Base-by-base conservation (phyloP, 2,113 vertebrate species). In the Calyptommatus sinebrachiatus region DNA sequence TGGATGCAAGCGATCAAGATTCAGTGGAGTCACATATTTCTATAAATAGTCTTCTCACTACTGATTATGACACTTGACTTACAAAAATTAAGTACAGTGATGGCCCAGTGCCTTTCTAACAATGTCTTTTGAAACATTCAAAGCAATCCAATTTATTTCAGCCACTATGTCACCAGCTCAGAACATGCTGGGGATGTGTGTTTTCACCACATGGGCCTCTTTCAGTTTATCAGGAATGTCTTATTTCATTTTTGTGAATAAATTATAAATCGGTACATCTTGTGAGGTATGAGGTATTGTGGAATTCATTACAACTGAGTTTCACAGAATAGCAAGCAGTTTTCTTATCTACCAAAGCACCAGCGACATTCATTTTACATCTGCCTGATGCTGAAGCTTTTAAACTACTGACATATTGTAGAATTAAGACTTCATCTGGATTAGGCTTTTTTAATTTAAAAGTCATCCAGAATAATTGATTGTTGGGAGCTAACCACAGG, bases 331-430 rank as follows among this genome's bases (percentile, higher is more conserved):
- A 68, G 41, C 3, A 87, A 71, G 46, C 70, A 82, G 78, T 10
- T 0, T 7, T 71, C 79, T 83, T 41, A 35, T 76, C 29, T 45
- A 84, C 10, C 16, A 65, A 84, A 29, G 8, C 85, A 80, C 53
- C 66, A 71, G 31, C 75, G 88, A 67, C 29, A 79, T 77, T 29
- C 72, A 86, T 79, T 69, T 24, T 45, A 50, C n/a, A 81, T 88
- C 77, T 83, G 73, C 61, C 46, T 83, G 50, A 75, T 21, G 83
- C 83, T 84, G 71, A 50, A 85, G 85, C 60, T 78, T 41, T 90
- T 90, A 87, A 90, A 71, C 4, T 80, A 20, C 72, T 26, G 63
- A 60, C 1, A 73, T 12, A 70, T 65, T 31, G 79, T 57, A 12
- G 31, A 31, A 60, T 79, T 29, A 63, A 71, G 4, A 75, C 7